phyloP scores from a whole-genome alignment of 23 tunicate genomes.

The Ciona savignyi region DNA sequence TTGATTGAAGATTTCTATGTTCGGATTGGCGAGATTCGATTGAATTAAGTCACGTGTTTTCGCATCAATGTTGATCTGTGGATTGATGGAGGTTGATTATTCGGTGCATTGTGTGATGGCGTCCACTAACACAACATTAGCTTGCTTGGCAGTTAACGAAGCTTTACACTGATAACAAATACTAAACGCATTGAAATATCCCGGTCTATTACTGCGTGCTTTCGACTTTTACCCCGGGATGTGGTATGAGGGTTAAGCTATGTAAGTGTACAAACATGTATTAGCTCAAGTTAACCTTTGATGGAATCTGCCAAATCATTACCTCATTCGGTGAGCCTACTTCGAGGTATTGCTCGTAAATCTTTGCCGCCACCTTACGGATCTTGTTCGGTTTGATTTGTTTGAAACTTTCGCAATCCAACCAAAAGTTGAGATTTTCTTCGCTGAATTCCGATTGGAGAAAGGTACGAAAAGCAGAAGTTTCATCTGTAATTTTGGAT shows the following conservation, averaged over 20 bases:
- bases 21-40: conserved; percentile 8
- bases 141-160: no score
- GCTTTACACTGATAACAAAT: no score
- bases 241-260: no score
- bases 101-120: no score
- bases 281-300: no score
- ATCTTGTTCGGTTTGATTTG: neutral
- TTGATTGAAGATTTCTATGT: conserved; percentile 15
- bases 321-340: neutral
- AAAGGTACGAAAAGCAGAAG: conserved; percentile 43
- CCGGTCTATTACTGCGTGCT: no score
- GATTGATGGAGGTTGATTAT: no score
- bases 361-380: neutral
- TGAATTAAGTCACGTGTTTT: conserved; percentile 19
- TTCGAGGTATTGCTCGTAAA: neutral
- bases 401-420: conserved; percentile 56
- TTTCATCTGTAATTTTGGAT: conserved; percentile 5
- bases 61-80: conserved; percentile 46
- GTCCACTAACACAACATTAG: no score
- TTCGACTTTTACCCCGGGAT: no score
- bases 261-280: no score
- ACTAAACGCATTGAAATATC: no score
- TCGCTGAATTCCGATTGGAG: conserved; percentile 55
- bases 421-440: conserved; percentile 67
- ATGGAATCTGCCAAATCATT: no score